These are phyloP conservation scores for Argopecten irradians DNA, from an alignment of 1,140 invertebrate genomes.

Conservation along the genomic window DNA sequence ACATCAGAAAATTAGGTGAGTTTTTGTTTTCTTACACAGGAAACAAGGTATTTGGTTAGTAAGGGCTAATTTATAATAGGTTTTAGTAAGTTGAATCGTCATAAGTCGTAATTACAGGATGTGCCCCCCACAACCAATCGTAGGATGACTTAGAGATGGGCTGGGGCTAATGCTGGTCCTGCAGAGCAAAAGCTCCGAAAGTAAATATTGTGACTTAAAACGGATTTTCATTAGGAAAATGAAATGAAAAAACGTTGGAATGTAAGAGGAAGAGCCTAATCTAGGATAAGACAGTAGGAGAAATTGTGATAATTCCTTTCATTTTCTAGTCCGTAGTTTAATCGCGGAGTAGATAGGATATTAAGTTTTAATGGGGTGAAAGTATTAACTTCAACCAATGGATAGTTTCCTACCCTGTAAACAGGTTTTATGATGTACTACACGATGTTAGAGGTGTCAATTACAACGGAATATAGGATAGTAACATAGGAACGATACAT, in stretches of 20 bases:
- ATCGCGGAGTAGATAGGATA: neutral
- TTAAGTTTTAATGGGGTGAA: constrained; percentile 8
- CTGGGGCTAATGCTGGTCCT: neutral
- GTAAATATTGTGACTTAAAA: neutral
- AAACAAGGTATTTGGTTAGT: neutral
- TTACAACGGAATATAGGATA: neutral
- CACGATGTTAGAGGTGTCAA: neutral
- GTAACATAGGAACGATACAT: neutral
- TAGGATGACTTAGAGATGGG: neutral
- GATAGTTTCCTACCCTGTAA: neutral
- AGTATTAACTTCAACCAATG: neutral
- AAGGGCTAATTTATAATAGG: neutral
- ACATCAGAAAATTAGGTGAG: neutral
- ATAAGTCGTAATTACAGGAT: neutral
- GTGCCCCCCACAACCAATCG: neutral
- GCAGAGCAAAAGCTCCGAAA: neutral
- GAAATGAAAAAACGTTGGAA: neutral
- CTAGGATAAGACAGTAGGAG: neutral
- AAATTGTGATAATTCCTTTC: constrained; percentile 18
- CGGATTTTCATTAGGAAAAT: neutral
- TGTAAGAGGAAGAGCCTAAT: neutral
- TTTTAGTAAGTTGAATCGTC: neutral
- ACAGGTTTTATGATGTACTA: neutral
- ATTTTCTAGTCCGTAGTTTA: neutral
- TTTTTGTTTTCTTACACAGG: neutral